Evolutionary conservation across 1,140 invertebrate genomes (phyloP), one percentile per base, ranked within the genome.

Genomic region (Ips typographus): DNA sequence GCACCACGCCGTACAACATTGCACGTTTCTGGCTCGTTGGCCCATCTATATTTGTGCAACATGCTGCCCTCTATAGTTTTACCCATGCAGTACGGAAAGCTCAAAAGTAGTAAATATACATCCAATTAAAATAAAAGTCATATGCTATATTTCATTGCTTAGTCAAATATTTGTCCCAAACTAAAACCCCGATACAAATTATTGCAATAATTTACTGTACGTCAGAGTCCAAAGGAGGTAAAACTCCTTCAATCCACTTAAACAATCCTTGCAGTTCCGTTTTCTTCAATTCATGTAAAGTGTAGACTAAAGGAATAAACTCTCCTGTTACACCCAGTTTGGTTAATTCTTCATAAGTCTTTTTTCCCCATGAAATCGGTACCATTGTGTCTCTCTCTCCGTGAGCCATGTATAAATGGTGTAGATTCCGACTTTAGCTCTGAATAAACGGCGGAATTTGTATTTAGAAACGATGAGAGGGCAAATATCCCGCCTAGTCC

Each of bases 381-480:
- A 89, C 85, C 2, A 88, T 70, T 2, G 77, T 77, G 74, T 89
- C 87, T n/a, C 74, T 57, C 38, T 81, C 80, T 3, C 83, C 83
- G 72, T 84, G 83, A 65, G 77, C 83, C 82, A 84, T 84, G 8
- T 78, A 77, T 8, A 84, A 72, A 38, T 4, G 81, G 78, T 2
- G 72, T 65, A 4, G 39, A 55, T 8, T 43, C 40, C 6, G 37
- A 2, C 55, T 72, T 73, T 2, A 72, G 59, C 68, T 71, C 72
- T 40, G 76, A 77, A 78, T 87, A 91, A 7, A 91, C 84, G 4
- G 82, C 62, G n/a, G 90, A 91, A 53, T 86, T 82, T 2, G 86
- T 79, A 75, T 91, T 90, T 0, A 93, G 78, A 74, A 91, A 92
- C 3, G 89, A 88, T 37, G 90, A 91, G 66, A 90, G 84, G 1